Evolutionary conservation across 2,888 invertebrate species (phyloP).

Genomic region (Apodemia zela): DNA sequence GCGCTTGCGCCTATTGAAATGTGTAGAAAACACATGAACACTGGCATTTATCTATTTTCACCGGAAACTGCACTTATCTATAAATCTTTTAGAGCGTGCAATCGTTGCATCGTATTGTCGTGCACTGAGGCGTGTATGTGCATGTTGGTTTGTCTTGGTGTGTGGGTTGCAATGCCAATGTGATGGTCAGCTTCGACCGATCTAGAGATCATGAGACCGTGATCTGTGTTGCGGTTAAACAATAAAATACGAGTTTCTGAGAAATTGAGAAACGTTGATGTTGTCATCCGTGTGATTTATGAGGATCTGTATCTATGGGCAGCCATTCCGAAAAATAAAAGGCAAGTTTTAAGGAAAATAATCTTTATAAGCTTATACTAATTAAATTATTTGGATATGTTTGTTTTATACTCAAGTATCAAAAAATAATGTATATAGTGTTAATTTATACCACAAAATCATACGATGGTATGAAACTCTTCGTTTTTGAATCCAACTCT

Average conservation of each 20-base stretch:
- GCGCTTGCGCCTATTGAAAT: conserved; percentile 73
- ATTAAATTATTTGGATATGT: too few relatives aligned
- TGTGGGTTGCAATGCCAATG: conserved; percentile 42
- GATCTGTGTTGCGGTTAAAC: conserved; percentile 2
- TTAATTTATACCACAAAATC: too few relatives aligned
- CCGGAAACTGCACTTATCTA: conserved; percentile 80
- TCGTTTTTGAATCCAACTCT: too few relatives aligned
- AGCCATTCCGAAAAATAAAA: too few relatives aligned
- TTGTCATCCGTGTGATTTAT: too few relatives aligned
- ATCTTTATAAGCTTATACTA: too few relatives aligned
- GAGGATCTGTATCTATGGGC: too few relatives aligned
- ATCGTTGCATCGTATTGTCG: conserved; percentile 75
- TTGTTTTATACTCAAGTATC: too few relatives aligned
- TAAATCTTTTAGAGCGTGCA: conserved; percentile 81
- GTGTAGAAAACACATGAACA: conserved; percentile 72
- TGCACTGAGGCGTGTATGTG: conserved; percentile 69
- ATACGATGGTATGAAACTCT: too few relatives aligned
- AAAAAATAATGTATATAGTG: too few relatives aligned
- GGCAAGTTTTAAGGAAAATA: too few relatives aligned
- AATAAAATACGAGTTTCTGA: not conserved
- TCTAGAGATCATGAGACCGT: conserved; percentile 48
- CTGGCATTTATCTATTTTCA: conserved; percentile 80
- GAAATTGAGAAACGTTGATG: not conserved
- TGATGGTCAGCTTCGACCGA: conserved; percentile 49
- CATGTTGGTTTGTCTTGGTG: conserved; percentile 38